Percentiles rank a stretch among this genome's conserved stretches.
Evolutionary conservation across 2,888 invertebrate genomes (phyloP).

Genomic region (Microchrysa polita): DNA sequence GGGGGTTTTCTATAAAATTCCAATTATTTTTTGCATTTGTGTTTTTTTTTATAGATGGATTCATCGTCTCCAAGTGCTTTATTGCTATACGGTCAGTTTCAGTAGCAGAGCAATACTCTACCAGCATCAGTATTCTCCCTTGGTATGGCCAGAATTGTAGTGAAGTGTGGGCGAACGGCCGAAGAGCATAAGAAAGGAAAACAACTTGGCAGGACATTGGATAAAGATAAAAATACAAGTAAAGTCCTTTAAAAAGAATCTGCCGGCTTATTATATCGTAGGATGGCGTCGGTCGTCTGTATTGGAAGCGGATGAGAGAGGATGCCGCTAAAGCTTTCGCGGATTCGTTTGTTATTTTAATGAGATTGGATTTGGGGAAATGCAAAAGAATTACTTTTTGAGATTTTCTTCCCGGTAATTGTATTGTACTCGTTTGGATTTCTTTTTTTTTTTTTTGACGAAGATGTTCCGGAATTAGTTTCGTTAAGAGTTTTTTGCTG

Average conservation of each 20-base stretch:
- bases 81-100: neutral
- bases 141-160: neutral
- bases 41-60: neutral
- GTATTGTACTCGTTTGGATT: conserved; percentile 7
- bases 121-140: too few species aligned
- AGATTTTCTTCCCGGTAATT: conserved; percentile 16
- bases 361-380: conserved; percentile 38
- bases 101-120: too few species aligned
- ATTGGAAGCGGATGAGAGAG: neutral
- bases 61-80: neutral
- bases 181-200: neutral
- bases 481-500: neutral
- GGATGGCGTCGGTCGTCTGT: neutral
- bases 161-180: neutral
- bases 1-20: conserved; percentile 2
- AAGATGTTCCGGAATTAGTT: neutral
- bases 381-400: conserved; percentile 7
- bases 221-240: conserved; percentile 13
- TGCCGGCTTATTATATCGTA: conserved; percentile 10
- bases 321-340: conserved; percentile 12
- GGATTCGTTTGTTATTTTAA: conserved; percentile 40
- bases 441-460: too few species aligned
- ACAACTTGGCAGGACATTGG: neutral
- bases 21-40: conserved; percentile 15
- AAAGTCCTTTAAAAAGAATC: conserved; percentile 13